phyloP scores from a whole-genome alignment of 2,797 vertebrate genomes.

The Phrynocephalus vlangalii region DNA sequence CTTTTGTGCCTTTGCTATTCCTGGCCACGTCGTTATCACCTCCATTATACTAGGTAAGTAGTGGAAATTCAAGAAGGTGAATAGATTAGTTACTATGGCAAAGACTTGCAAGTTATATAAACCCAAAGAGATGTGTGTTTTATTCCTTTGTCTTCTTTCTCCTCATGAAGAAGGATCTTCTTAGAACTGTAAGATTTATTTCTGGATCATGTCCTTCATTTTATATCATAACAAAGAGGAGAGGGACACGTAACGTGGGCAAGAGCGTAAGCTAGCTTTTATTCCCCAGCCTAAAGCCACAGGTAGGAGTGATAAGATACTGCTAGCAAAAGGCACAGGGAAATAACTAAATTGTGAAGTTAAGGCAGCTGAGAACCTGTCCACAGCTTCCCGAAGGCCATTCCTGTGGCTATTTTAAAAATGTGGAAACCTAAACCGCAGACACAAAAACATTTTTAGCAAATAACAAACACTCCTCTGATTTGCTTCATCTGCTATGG shows the following conservation, averaged over 20 bases:
- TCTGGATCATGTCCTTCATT: not conserved
- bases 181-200: not conserved
- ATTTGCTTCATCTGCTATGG: not conserved
- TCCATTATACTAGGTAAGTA: no score
- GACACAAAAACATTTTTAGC: slow-evolving; percentile 7
- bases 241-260: not conserved
- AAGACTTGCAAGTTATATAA: no score
- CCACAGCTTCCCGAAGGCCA: not conserved
- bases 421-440: not conserved
- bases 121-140: no score
- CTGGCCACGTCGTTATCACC: not conserved
- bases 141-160: no score
- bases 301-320: slow-evolving; percentile 32
- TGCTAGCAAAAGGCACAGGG: slow-evolving; percentile 13
- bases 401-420: slow-evolving; percentile 33
- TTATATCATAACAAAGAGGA: not conserved
- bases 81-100: no score
- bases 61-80: no score
- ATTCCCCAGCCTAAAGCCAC: slow-evolving; percentile 13
- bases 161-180: not conserved
- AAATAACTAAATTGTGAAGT: slow-evolving; percentile 20
- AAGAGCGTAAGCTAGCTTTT: slow-evolving; percentile 3
- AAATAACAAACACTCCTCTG: not conserved
- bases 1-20: not conserved
- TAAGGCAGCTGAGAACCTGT: slow-evolving; percentile 37